These are phyloP conservation scores for Rallus crepitans DNA, from an alignment of 2,797 vertebrate species.

Conservation along the genomic window DNA sequence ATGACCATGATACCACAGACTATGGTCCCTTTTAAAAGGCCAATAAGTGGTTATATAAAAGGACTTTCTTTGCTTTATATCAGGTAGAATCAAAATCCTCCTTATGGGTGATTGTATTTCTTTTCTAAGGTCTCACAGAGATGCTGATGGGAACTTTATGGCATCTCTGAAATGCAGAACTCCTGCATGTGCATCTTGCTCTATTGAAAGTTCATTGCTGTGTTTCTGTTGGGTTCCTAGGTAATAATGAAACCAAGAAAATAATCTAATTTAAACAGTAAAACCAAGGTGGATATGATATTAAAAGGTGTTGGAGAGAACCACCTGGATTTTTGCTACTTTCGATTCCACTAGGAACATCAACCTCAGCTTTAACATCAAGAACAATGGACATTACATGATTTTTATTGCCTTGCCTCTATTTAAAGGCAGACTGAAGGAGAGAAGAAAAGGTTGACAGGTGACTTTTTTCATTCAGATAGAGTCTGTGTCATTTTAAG, in stretches of 20 bases:
- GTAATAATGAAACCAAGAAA: not conserved
- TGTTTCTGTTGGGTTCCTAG: not conserved
- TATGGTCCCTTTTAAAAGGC: not conserved
- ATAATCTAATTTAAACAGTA: not conserved
- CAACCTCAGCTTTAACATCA: not conserved
- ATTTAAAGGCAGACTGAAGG: not conserved
- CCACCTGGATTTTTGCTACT: not conserved
- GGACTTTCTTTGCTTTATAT: not conserved
- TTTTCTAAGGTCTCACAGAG: not conserved
- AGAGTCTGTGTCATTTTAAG: not conserved
- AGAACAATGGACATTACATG: not conserved
- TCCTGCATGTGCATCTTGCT: not conserved
- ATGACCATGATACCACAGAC: not conserved
- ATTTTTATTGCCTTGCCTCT: not conserved
- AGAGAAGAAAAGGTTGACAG: not conserved
- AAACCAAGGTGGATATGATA: not conserved
- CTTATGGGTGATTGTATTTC: not conserved
- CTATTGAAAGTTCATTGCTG: not conserved
- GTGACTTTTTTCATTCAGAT: not conserved
- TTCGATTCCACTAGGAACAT: not conserved
- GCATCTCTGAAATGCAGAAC: not conserved
- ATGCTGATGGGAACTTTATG: not conserved
- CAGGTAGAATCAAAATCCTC: not conserved
- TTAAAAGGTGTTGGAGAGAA: not conserved
- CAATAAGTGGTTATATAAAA: not conserved